phyloP scores from a whole-genome alignment of 2,797 vertebrate species.

The Mormyrus hasselquistii region DNA sequence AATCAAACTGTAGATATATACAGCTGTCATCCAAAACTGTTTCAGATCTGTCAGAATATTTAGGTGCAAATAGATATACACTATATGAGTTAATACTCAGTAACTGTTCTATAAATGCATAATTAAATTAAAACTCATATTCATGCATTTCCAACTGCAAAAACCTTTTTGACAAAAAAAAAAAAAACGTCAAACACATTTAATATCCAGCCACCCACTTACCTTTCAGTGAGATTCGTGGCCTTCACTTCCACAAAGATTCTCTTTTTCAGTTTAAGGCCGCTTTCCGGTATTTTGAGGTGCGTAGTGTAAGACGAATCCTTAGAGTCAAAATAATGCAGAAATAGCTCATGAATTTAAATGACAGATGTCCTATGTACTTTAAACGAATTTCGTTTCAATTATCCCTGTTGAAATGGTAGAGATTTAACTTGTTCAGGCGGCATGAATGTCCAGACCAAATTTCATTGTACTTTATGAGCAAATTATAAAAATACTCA shows the following conservation, averaged over 20 bases:
- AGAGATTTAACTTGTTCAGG: background rate
- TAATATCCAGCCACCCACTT: background rate
- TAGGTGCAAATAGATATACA: background rate
- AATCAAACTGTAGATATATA: background rate
- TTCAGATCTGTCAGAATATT: background rate
- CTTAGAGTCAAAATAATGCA: constrained; percentile 34
- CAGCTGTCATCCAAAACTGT: background rate
- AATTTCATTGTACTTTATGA: background rate
- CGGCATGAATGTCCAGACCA: background rate
- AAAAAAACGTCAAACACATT: background rate
- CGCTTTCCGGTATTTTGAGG: constrained; percentile 48
- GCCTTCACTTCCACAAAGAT: constrained; percentile 62
- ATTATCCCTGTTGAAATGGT: background rate
- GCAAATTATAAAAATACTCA: background rate
- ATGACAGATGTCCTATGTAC: background rate
- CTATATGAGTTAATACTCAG: background rate
- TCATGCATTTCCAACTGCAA: background rate
- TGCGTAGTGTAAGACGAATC: background rate
- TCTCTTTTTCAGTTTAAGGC: constrained; percentile 59
- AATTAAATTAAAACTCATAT: background rate
- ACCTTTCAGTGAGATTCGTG: constrained; percentile 60
- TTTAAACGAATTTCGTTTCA: background rate
- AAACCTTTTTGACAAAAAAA: background rate
- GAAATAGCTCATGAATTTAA: background rate
- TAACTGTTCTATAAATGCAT: background rate